These are phyloP conservation scores for Sciurus carolinensis DNA, from an alignment of 2,797 vertebrate species.

Conservation along the genomic window DNA sequence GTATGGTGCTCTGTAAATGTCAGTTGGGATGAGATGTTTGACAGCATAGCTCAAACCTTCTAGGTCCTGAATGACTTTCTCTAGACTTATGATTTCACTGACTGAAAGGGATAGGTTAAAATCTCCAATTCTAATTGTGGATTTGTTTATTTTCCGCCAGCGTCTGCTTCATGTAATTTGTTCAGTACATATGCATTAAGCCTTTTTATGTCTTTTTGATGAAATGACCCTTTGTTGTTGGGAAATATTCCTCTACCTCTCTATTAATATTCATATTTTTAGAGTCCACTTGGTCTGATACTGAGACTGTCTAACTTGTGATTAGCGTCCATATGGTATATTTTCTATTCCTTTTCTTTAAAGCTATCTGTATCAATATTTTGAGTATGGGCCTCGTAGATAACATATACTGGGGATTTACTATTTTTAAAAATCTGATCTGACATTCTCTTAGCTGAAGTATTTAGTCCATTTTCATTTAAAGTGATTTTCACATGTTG, in stretches of 20 bases:
- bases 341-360: neutral
- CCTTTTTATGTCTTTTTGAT: neutral
- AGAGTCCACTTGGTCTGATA: neutral
- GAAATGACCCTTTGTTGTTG: neutral
- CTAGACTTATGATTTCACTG: neutral
- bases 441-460: neutral
- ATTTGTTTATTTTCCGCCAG: neutral
- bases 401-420: neutral
- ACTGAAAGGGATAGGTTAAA: neutral
- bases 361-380: neutral
- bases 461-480: neutral
- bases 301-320: neutral
- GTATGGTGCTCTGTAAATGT: rapidly evolving
- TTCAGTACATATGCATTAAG: neutral
- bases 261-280: neutral
- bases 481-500: neutral
- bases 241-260: neutral
- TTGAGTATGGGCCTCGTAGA: neutral
- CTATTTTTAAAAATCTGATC: neutral
- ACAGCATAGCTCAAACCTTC: no score
- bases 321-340: neutral
- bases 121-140: neutral
- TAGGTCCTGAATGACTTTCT: neutral
- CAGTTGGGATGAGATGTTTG: neutral
- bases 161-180: neutral